Percentiles rank a stretch among this genome's conserved stretches.
Conservation (phyloP, 2,113 vertebrate genomes). For the Zapus hudsonius region DNA sequence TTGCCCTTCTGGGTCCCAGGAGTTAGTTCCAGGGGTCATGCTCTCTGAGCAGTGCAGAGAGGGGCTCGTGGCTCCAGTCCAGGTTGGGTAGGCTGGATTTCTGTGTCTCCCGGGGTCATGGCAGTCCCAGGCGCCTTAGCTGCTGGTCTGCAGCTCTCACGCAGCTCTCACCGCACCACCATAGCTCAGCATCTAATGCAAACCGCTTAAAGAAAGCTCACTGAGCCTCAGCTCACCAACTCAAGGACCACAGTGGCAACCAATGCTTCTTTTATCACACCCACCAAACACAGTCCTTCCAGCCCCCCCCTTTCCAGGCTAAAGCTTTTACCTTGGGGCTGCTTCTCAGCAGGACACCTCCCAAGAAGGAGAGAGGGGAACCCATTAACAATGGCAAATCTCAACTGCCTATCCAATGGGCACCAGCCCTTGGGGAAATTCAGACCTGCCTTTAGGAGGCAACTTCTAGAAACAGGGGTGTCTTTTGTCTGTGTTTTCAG, state of each 20-base stretch:
- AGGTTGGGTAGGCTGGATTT: background rate
- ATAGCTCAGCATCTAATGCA: background rate
- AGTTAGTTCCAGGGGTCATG: background rate
- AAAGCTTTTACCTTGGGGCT: background rate
- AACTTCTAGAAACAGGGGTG: conserved; percentile 1
- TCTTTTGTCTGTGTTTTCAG: background rate
- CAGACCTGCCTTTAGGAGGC: background rate
- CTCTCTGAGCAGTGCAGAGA: background rate
- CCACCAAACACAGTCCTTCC: background rate
- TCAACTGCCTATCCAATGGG: background rate
- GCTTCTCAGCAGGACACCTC: background rate
- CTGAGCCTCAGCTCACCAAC: background rate
- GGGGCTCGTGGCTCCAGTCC: background rate
- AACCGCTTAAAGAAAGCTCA: background rate
- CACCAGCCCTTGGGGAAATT: background rate
- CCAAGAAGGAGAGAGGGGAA: background rate
- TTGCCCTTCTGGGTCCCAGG: background rate
- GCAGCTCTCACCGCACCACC: background rate
- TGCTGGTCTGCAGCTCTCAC: background rate
- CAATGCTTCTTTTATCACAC: background rate
- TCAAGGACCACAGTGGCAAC: background rate
- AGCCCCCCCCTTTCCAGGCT: too few relatives aligned
- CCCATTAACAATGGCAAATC: background rate
- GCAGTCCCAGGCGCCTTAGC: background rate
- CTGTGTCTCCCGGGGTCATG: background rate